phyloP scores from a whole-genome alignment of 2,797 vertebrate genomes.

The Pangasius sanitwongsei region DNA sequence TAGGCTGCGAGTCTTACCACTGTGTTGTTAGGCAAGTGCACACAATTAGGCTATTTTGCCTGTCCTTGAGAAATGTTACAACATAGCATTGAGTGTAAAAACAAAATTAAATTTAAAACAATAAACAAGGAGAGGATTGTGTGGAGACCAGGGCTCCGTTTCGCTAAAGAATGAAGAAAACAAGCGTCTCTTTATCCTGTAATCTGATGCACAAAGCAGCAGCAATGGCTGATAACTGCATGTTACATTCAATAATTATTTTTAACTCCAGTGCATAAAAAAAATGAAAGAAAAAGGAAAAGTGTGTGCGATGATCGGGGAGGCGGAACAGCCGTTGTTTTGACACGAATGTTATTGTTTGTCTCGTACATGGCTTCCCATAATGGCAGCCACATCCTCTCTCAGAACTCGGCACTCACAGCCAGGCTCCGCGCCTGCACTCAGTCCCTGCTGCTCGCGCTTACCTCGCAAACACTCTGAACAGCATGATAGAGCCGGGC shows the following conservation, averaged over 20 bases:
- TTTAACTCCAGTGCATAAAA: background rate
- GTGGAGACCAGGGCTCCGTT: background rate
- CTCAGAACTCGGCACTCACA: background rate
- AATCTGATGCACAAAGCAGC: background rate
- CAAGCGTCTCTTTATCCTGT: constrained; percentile 20
- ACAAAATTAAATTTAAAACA: background rate
- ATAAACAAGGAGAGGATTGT: background rate
- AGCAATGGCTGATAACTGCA: background rate
- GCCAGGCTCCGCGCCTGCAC: background rate
- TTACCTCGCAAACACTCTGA: constrained; percentile 65
- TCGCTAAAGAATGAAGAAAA: background rate
- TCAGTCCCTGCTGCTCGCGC: constrained; percentile 9
- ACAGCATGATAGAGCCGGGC: constrained; percentile 63
- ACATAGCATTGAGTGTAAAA: background rate
- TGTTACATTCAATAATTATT: background rate
- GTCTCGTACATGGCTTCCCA: background rate
- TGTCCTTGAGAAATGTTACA: background rate
- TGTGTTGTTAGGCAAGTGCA: background rate
- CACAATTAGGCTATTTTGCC: background rate
- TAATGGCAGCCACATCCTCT: background rate
- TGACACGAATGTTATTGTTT: background rate
- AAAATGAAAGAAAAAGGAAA: background rate
- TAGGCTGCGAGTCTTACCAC: background rate
- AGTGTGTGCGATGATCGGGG: background rate
- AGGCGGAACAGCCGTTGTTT: constrained; percentile 30